Conservation (phyloP, 2,797 vertebrate species). For the Cynopterus sphinx region DNA sequence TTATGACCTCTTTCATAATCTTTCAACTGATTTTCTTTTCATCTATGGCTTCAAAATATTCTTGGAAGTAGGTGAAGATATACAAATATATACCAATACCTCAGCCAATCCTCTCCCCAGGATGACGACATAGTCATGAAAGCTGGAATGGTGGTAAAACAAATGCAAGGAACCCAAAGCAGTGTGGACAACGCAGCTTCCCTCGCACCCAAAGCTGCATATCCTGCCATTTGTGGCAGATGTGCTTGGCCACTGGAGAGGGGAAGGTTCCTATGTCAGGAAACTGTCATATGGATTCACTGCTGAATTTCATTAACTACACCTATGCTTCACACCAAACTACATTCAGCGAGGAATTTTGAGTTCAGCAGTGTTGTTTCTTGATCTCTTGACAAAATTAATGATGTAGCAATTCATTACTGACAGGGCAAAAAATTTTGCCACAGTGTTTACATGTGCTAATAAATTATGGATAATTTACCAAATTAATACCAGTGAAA, state of each 20-base stretch:
- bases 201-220: neutral
- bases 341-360: neutral
- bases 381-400: slow-evolving; percentile 71
- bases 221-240: rapidly evolving
- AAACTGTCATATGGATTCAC: neutral
- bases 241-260: neutral
- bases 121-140: neutral
- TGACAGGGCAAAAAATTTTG: slow-evolving; percentile 65
- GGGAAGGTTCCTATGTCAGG: neutral
- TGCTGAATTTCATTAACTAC: neutral
- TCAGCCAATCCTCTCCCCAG: neutral
- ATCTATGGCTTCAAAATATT: neutral
- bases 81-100: neutral
- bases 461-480: slow-evolving; percentile 77
- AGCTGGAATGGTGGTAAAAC: neutral
- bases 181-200: rapidly evolving
- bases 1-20: neutral
- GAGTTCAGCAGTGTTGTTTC: slow-evolving; percentile 43
- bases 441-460: slow-evolving; percentile 70
- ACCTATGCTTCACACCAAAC: neutral
- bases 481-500: slow-evolving; percentile 71
- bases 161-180: neutral
- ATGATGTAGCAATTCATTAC: slow-evolving; percentile 72
- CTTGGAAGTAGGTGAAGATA: neutral
- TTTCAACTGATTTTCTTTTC: neutral